Percentiles rank a stretch among this genome's conserved stretches.
These are phyloP conservation scores for Neolamprologus cancellatus DNA, from an alignment of 2,113 vertebrate species.

Conservation along the genomic window DNA sequence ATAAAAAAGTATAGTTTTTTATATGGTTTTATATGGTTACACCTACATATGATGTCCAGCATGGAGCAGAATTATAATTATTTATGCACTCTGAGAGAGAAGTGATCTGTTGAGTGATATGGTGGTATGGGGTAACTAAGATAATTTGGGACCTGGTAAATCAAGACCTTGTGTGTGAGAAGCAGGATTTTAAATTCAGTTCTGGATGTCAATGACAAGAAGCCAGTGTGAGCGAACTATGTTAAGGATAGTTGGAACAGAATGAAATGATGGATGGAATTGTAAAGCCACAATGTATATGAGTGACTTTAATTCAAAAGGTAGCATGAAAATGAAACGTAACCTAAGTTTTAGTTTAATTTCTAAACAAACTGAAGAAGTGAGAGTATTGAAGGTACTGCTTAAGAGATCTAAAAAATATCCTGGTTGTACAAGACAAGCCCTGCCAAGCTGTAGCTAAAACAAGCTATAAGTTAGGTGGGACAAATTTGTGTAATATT, in stretches of 20 bases:
- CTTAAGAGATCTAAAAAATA: neutral
- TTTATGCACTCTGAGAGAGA: neutral
- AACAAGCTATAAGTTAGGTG: neutral
- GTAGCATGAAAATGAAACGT: neutral
- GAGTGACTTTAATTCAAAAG: neutral
- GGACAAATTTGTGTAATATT: neutral
- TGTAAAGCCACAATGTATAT: neutral
- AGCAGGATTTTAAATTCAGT: neutral
- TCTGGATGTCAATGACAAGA: neutral
- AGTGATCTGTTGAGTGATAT: neutral
- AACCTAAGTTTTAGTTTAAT: neutral
- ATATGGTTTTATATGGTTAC: neutral
- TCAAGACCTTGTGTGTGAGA: neutral
- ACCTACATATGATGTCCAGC: neutral
- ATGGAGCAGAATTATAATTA: neutral
- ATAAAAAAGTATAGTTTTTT: neutral
- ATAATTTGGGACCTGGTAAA: neutral
- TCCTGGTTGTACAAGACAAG: neutral
- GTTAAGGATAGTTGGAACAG: neutral
- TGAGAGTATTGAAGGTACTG: neutral
- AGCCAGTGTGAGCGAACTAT: neutral
- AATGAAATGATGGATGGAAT: neutral
- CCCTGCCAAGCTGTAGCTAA: neutral
- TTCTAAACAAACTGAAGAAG: neutral
- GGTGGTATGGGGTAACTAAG: neutral